Evolutionary conservation across 2,888 invertebrate species (phyloP).

Genomic region (Dryococelus australis): DNA sequence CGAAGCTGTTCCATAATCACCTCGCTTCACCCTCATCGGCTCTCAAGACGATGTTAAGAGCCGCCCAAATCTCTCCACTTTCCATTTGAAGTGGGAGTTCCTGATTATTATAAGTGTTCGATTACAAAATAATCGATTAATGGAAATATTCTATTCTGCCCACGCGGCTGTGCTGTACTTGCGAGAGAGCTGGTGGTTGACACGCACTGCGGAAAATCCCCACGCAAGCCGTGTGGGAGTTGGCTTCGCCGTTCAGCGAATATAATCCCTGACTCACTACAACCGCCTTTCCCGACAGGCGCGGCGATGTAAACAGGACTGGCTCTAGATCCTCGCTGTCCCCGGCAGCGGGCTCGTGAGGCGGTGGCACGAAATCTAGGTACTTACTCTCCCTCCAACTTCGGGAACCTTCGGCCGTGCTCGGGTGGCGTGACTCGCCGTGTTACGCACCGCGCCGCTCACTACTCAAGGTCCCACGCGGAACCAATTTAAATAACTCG

Average conservation of each 20-base stretch:
- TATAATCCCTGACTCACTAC: not conserved
- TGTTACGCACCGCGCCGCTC: not conserved
- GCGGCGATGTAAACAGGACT: no score
- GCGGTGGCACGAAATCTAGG: not conserved
- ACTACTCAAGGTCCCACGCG: not conserved
- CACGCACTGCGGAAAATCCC: not conserved
- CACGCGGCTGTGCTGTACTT: no score
- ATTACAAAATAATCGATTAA: no score
- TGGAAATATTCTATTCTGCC: no score
- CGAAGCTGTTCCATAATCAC: no score
- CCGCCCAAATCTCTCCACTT: no score
- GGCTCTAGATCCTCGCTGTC: not conserved
- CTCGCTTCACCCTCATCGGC: no score
- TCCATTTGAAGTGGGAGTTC: no score
- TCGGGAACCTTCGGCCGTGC: not conserved
- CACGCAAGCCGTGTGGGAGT: not conserved
- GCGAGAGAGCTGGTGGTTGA: not conserved
- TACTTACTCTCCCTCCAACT: not conserved
- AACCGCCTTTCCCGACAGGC: no score
- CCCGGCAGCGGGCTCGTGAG: not conserved
- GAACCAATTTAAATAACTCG: not conserved
- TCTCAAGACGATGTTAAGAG: no score
- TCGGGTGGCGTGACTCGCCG: not conserved
- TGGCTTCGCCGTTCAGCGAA: not conserved
- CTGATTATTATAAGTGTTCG: no score